These are phyloP conservation scores for Cryptocephalus primarius DNA, from an alignment of 2,888 invertebrate species.

Conservation along the genomic window DNA sequence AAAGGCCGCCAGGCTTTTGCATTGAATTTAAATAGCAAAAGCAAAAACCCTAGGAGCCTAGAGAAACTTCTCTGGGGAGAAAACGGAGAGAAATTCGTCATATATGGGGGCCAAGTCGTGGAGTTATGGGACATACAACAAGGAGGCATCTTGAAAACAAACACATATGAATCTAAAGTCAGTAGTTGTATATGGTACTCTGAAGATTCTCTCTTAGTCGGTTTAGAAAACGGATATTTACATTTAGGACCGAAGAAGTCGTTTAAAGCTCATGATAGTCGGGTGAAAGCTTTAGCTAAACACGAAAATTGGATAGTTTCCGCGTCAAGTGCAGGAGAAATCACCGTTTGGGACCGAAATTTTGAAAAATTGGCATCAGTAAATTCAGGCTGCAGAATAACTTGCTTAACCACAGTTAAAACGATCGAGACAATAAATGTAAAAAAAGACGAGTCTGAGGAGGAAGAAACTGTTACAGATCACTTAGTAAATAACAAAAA, in stretches of 20 bases:
- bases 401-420: slow-evolving; percentile 53
- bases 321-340: slow-evolving; percentile 67
- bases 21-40: slow-evolving; percentile 69
- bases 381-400: slow-evolving; percentile 62
- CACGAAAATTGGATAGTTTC: slow-evolving; percentile 51
- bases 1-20: slow-evolving; percentile 85
- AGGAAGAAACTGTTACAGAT: slow-evolving; percentile 16
- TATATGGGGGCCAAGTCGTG: slow-evolving; percentile 59
- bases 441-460: slow-evolving; percentile 20
- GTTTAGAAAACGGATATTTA: slow-evolving; percentile 65
- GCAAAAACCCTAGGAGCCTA: slow-evolving; percentile 34
- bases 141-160: slow-evolving; percentile 58
- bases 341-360: slow-evolving; percentile 57
- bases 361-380: slow-evolving; percentile 45
- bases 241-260: slow-evolving; percentile 44
- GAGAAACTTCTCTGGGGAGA: slow-evolving; percentile 54
- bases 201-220: slow-evolving; percentile 53
- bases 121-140: slow-evolving; percentile 74
- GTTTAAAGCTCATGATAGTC: slow-evolving; percentile 47
- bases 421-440: slow-evolving; percentile 27
- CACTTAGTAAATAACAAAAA: too few species aligned
- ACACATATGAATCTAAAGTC: slow-evolving; percentile 59
- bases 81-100: slow-evolving; percentile 62
- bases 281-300: slow-evolving; percentile 57
- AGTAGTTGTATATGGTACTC: slow-evolving; percentile 58